phyloP scores from a whole-genome alignment of 2,888 invertebrate species.

The Pediacus dermestoides region DNA sequence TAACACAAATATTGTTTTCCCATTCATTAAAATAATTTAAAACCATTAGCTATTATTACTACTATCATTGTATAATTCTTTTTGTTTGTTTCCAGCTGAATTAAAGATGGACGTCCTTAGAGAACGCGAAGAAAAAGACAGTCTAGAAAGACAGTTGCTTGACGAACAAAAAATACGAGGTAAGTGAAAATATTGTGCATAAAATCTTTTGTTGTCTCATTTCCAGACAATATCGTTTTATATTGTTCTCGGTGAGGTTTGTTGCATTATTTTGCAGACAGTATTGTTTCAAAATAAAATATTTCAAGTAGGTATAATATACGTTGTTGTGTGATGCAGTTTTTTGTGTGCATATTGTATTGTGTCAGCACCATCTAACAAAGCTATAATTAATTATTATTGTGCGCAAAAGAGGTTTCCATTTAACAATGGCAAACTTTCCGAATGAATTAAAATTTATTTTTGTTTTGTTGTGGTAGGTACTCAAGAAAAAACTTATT shows the following conservation, averaged over 20 bases:
- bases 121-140: slow-evolving; percentile 91
- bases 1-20: no score
- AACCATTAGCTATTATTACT: no score
- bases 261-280: slow-evolving; percentile 30
- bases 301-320: no score
- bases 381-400: no score
- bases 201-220: slow-evolving; percentile 19
- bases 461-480: no score
- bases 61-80: no score
- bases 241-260: slow-evolving; percentile 31
- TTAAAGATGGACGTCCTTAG: slow-evolving; percentile 92
- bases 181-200: slow-evolving; percentile 54
- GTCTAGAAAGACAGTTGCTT: slow-evolving; percentile 85
- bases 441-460: no score
- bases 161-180: slow-evolving; percentile 95
- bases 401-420: no score
- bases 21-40: no score
- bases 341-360: slow-evolving; percentile 19
- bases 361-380: no score
- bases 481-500: no score
- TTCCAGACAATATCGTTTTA: slow-evolving; percentile 36
- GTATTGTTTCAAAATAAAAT: slow-evolving; percentile 31
- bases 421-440: no score
- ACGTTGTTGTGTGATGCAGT: slow-evolving; percentile 15
- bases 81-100: slow-evolving; percentile 74